phyloP scores from a whole-genome alignment of 2,113 vertebrate genomes.

The Laterallus jamaicensis region DNA sequence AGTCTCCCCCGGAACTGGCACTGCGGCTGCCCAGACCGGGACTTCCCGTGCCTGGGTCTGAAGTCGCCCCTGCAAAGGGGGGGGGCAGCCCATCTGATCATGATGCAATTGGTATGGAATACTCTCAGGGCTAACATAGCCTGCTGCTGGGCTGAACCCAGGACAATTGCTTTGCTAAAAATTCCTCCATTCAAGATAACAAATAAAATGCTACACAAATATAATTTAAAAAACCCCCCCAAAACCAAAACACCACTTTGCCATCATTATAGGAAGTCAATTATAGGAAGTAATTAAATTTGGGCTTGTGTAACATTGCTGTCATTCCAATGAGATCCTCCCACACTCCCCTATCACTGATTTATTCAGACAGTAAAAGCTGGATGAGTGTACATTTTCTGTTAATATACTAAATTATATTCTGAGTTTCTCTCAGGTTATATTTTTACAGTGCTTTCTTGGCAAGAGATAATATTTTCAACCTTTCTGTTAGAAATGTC shows the following conservation, averaged over 20 bases:
- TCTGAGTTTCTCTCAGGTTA: background rate
- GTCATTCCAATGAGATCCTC: background rate
- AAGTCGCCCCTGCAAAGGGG: too few relatives aligned
- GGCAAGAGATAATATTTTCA: background rate
- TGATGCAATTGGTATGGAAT: too few relatives aligned
- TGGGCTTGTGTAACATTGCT: slow-evolving; percentile 6
- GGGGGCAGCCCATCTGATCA: too few relatives aligned
- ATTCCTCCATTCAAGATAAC: background rate
- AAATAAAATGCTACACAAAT: background rate
- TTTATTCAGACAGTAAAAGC: background rate
- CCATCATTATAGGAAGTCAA: background rate
- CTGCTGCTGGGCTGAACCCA: too few relatives aligned
- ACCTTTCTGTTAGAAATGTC: background rate
- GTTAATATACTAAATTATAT: background rate
- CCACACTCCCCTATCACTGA: background rate
- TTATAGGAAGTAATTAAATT: slow-evolving; percentile 34
- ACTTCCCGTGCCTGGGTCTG: too few relatives aligned
- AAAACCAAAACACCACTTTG: background rate
- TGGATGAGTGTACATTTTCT: background rate
- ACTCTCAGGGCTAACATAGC: too few relatives aligned
- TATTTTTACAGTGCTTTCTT: background rate
- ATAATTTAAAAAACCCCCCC: background rate
- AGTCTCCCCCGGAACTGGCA: too few relatives aligned
- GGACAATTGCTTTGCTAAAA: background rate
- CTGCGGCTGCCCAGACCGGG: too few relatives aligned